phyloP scores from a whole-genome alignment of 1,140 invertebrate species.

The Cotesia typhae region DNA sequence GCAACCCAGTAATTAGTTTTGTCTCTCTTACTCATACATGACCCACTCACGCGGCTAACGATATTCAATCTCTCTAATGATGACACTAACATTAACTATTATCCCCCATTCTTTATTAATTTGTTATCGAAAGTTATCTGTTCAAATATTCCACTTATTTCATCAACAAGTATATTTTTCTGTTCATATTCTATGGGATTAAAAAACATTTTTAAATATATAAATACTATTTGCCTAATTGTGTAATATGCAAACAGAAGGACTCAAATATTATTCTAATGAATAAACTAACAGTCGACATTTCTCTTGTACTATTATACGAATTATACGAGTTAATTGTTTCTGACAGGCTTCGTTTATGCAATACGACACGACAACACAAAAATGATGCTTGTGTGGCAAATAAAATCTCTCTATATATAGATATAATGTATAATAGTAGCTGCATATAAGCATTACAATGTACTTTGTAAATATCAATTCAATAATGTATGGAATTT shows the following conservation, averaged over 20 bases:
- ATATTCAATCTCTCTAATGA: conserved; percentile 9
- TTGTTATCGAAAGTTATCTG: background rate
- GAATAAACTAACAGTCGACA: background rate
- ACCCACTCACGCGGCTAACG: background rate
- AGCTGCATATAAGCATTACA: too few species aligned
- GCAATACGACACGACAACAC: background rate
- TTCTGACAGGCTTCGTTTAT: conserved; percentile 12
- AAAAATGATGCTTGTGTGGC: background rate
- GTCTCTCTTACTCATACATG: background rate
- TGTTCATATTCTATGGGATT: background rate
- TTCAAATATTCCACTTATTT: too few species aligned
- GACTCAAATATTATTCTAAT: background rate
- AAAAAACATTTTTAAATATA: too few species aligned
- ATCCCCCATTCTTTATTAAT: background rate
- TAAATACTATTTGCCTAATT: background rate
- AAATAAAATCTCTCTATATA: too few species aligned
- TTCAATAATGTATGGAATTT: too few species aligned
- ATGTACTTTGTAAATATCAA: too few species aligned
- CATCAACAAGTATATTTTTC: too few species aligned
- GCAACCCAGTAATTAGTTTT: conserved; percentile 13
- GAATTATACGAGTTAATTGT: conserved; percentile 17
- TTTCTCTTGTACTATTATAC: background rate
- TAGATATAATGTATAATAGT: too few species aligned
- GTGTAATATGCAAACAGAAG: background rate
- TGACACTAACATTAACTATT: conserved; percentile 1